A percentile compares a stretch with the other conserved stretches of the same genome.
phyloP scores from a whole-genome alignment of 2,113 vertebrate genomes.

The Fregata magnificens region DNA sequence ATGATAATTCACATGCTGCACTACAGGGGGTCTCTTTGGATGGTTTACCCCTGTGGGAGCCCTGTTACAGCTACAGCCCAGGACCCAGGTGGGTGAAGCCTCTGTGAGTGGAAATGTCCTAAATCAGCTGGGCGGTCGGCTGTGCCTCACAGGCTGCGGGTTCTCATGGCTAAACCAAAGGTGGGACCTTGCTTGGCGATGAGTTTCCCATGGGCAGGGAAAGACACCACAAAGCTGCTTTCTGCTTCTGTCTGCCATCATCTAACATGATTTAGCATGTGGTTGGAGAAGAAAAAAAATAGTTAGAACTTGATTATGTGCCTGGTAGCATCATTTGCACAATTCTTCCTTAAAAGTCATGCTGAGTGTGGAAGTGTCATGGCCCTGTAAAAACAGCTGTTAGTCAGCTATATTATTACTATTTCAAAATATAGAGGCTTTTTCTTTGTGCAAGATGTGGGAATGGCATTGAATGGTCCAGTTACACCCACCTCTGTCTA shows the following conservation, averaged over 20 bases:
- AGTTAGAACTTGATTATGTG: not conserved
- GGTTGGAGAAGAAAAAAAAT: not conserved
- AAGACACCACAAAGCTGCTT: not conserved
- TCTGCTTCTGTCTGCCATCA: not conserved
- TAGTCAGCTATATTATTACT: not conserved
- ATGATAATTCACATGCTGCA: not conserved
- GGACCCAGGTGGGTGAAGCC: not conserved
- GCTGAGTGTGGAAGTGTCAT: not conserved
- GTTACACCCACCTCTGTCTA: not conserved
- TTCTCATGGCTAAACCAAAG: not conserved
- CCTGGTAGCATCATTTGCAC: not conserved
- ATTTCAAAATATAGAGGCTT: not conserved
- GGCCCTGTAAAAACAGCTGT: not conserved
- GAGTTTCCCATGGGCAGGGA: not conserved
- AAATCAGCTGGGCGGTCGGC: accelerated
- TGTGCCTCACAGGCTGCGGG: not conserved
- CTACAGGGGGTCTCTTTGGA: not conserved
- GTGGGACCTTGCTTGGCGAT: not conserved
- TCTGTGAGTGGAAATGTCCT: not conserved
- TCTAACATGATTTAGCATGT: not conserved
- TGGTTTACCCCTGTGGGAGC: not conserved
- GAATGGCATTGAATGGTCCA: not conserved
- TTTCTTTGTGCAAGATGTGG: not conserved
- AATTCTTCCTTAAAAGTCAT: not conserved
- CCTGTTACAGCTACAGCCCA: not conserved